Conservation (phyloP, 2,888 invertebrate species). For the Anoncus sp. region DNA sequence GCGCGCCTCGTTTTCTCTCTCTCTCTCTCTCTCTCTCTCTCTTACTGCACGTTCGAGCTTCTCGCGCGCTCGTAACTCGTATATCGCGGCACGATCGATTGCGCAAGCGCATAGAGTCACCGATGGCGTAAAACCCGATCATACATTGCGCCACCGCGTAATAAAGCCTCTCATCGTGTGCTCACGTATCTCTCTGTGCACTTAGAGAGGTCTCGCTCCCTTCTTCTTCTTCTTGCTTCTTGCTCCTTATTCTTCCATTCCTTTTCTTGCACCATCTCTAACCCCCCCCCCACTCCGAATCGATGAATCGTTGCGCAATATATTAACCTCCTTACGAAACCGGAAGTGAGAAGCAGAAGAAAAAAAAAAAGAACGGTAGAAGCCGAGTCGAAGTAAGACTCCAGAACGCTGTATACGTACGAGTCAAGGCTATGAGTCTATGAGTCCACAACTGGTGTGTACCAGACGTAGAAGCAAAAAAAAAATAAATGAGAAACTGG, state of each 20-base stretch:
- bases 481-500: conserved; percentile 65
- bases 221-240: not conserved
- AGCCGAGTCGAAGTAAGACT: conserved; percentile 40
- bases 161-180: conserved; percentile 1
- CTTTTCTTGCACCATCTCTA: conserved; percentile 3
- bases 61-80: conserved; percentile 5
- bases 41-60: not conserved
- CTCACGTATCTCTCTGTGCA: not conserved
- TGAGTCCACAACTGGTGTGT: conserved; percentile 22
- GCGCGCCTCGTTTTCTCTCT: not conserved
- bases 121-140: conserved; percentile 35
- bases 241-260: not conserved
- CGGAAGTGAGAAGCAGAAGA: conserved; percentile 62
- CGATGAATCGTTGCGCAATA: conserved; percentile 66
- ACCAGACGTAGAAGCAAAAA: no score
- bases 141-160: conserved; percentile 21
- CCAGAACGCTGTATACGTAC: not conserved
- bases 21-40: no score
- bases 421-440: no score
- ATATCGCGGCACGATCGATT: conserved; percentile 40
- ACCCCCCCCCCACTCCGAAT: conserved; percentile 50
- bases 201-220: not conserved
- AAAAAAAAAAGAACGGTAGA: conserved; percentile 38
- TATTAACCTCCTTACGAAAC: conserved; percentile 59
- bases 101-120: conserved; percentile 46